A percentile compares a stretch with the other conserved stretches of the same genome.
Conservation (phyloP, 1,140 invertebrate genomes). For the Bombus balteatus region DNA sequence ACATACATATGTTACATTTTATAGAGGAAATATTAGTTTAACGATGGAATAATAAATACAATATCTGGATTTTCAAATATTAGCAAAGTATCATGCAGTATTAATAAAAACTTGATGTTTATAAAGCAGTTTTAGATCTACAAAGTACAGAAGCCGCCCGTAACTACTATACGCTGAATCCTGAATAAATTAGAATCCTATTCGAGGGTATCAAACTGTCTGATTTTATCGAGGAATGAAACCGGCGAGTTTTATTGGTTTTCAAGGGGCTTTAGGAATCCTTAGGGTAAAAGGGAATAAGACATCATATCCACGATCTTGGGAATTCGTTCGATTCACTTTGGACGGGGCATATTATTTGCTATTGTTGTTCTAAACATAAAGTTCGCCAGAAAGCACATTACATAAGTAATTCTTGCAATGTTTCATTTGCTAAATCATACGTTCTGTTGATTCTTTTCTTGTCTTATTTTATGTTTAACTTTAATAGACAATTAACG, state of each 20-base stretch:
- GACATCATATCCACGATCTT: slow-evolving; percentile 30
- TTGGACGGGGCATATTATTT: background rate
- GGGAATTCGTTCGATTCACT: slow-evolving; percentile 32
- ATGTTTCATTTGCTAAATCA: too few species aligned
- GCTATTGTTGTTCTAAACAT: slow-evolving; percentile 9
- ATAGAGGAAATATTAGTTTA: background rate
- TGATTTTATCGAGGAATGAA: slow-evolving; percentile 28
- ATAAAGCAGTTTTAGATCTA: background rate
- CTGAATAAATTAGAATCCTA: slow-evolving; percentile 42
- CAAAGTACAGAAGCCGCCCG: background rate
- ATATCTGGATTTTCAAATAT: background rate
- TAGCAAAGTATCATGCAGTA: too few species aligned
- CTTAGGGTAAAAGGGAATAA: slow-evolving; percentile 47
- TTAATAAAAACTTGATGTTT: too few species aligned
- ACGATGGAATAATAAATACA: too few species aligned
- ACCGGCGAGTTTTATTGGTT: slow-evolving; percentile 36
- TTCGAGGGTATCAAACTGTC: slow-evolving; percentile 21
- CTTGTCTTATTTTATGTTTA: too few species aligned
- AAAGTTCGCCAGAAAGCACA: background rate
- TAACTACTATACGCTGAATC: background rate
- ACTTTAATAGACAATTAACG: too few species aligned
- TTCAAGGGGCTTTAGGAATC: background rate
- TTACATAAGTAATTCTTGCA: background rate
- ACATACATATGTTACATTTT: background rate
- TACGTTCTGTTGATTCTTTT: background rate